Evolutionary conservation across 2,113 vertebrate species (phyloP).

Genomic region (Formicarius rufipectus): DNA sequence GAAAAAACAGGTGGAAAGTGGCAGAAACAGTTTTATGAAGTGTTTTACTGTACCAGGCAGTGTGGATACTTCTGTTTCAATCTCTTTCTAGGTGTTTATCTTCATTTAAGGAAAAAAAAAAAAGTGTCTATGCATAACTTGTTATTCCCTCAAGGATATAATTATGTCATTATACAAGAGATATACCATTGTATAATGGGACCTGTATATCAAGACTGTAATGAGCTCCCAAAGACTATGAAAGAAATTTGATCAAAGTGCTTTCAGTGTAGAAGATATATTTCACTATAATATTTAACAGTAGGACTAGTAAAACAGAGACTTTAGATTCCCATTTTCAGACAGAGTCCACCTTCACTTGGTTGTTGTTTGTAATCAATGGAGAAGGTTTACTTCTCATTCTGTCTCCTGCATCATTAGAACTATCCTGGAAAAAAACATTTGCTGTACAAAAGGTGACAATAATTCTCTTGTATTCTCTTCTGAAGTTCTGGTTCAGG

Average conservation of each 20-base stretch:
- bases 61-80: not conserved
- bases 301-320: not conserved
- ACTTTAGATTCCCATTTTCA: slow-evolving; percentile 63
- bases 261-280: not conserved
- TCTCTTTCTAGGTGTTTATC: not conserved
- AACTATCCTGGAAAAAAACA: slow-evolving; percentile 87
- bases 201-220: not conserved
- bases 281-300: slow-evolving; percentile 8
- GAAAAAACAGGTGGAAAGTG: not conserved
- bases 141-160: not conserved
- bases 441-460: slow-evolving; percentile 86
- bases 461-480: slow-evolving; percentile 92
- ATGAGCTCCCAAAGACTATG: slow-evolving; percentile 27
- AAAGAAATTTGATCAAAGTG: slow-evolving; percentile 28
- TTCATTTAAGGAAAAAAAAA: not conserved
- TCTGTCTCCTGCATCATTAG: slow-evolving; percentile 85
- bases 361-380: slow-evolving; percentile 87
- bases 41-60: not conserved
- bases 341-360: slow-evolving; percentile 90
- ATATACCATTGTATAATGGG: not conserved
- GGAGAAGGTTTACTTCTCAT: slow-evolving; percentile 91
- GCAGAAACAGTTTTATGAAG: not conserved
- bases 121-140: not conserved
- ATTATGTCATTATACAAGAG: not conserved
- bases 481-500: slow-evolving; percentile 95